These are phyloP conservation scores for Strix aluco DNA, from an alignment of 2,113 vertebrate genomes.

Conservation along the genomic window DNA sequence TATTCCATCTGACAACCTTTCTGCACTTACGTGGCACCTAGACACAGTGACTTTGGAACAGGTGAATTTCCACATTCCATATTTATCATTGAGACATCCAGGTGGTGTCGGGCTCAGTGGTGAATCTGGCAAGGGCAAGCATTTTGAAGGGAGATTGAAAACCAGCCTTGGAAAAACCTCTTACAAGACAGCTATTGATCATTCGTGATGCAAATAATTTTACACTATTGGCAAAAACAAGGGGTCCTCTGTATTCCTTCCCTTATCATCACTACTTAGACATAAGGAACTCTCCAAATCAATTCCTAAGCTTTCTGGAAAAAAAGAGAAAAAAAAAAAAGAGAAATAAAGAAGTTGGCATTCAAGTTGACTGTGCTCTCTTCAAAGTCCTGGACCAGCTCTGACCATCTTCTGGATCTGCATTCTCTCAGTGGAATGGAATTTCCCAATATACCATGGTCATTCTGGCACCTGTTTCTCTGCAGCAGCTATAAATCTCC, in stretches of 20 bases:
- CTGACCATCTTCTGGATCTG: slow-evolving; percentile 1
- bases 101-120: neutral
- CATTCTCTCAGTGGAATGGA: slow-evolving; percentile 25
- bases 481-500: slow-evolving; percentile 43
- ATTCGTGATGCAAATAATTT: neutral
- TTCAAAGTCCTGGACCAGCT: slow-evolving; percentile 11
- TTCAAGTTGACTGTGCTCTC: neutral
- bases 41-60: neutral
- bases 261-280: neutral
- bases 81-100: neutral
- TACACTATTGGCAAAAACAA: neutral
- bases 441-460: slow-evolving; percentile 16
- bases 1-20: neutral
- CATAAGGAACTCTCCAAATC: neutral
- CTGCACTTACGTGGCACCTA: neutral
- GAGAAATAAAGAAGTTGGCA: neutral
- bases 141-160: slow-evolving; percentile 1
- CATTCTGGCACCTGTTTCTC: slow-evolving; percentile 31
- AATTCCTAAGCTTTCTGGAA: neutral
- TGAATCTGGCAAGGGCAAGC: neutral
- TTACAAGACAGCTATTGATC: neutral
- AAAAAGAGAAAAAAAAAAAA: neutral
- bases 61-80: neutral
- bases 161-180: neutral
- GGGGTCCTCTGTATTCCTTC: neutral